Base-by-base conservation (phyloP, 1,140 invertebrate species). In the Condylostylus longicornis region DNA sequence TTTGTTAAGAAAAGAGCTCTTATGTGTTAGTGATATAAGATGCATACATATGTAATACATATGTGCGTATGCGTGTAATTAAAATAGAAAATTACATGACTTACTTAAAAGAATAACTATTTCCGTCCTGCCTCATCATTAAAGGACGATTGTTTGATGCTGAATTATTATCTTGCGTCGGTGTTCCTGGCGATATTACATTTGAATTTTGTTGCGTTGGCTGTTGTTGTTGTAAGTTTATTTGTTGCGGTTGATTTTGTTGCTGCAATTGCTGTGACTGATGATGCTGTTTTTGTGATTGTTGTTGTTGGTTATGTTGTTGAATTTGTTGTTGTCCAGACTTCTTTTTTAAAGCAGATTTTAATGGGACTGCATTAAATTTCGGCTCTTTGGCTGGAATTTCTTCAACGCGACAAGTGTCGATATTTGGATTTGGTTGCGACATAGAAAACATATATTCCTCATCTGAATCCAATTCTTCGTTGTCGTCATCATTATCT, bases 261-360 rank as follows among this genome's bases (percentile, higher is more conserved):
- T 23, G n/a, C n/a, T n/a, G n/a, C n/a, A n/a, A n/a, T n/a, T n/a
- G n/a, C n/a, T n/a, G n/a, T n/a, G n/a, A n/a, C n/a, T n/a, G n/a
- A n/a, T n/a, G n/a, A n/a, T n/a, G n/a, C n/a, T n/a, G n/a, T n/a
- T n/a, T n/a, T n/a, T n/a, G n/a, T n/a, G n/a, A 23, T 23, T 23
- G 12, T 23, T 12, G 22, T 7, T 7, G 12, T 23, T 23, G 12
- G 6, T 7, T 6, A 23, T n/a, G n/a, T n/a, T n/a, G n/a, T n/a
- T n/a, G n/a, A 7, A 14, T 62, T 74, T 45, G 64, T 68, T 69
- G 51, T 64, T 74, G 49, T 70, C 61, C 66, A 53, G 68, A 69
- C 48, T 81, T 77, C 56, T 90, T 91, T 66, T 90, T 90, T 27
- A 90, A 67, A n/a, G 86, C 86, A 17, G 83, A 88, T 56, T 91